phyloP scores from a whole-genome alignment of 2,113 vertebrate species.

The Laticauda colubrina region DNA sequence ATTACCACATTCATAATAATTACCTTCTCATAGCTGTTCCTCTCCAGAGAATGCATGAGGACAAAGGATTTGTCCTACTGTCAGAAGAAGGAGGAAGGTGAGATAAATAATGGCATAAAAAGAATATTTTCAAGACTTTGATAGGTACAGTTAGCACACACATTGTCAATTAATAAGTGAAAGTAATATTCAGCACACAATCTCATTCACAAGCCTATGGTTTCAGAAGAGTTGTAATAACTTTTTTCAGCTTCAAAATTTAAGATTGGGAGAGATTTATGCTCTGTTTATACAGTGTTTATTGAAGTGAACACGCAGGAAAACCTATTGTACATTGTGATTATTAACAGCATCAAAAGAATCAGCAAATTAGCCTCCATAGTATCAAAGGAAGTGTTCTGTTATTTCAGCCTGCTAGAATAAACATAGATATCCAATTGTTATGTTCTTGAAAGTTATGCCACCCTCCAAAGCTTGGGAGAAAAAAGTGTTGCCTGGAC shows the following conservation, averaged over 20 bases:
- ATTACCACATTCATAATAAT: constrained; percentile 2
- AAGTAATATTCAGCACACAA: not conserved
- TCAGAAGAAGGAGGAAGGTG: not conserved
- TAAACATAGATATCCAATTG: not conserved
- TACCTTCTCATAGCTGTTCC: not conserved
- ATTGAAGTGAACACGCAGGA: not conserved
- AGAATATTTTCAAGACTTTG: not conserved
- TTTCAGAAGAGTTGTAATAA: not conserved
- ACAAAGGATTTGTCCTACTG: constrained; percentile 3
- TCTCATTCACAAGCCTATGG: not conserved
- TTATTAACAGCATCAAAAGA: not conserved
- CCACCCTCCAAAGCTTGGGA: not conserved
- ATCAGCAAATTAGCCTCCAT: not conserved
- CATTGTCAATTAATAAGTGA: not conserved
- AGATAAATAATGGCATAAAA: not conserved
- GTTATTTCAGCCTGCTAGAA: not conserved
- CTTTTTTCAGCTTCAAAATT: not conserved
- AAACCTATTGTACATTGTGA: not conserved
- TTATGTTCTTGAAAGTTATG: not conserved
- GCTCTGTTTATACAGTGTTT: not conserved
- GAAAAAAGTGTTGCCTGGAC: not conserved
- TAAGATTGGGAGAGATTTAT: not conserved
- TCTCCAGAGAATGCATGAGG: not conserved
- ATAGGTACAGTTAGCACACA: not conserved
- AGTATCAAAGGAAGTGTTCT: not conserved